Evolutionary conservation across 2,113 vertebrate species (phyloP).

Genomic region (Ptilorrhoa leucosticta): DNA sequence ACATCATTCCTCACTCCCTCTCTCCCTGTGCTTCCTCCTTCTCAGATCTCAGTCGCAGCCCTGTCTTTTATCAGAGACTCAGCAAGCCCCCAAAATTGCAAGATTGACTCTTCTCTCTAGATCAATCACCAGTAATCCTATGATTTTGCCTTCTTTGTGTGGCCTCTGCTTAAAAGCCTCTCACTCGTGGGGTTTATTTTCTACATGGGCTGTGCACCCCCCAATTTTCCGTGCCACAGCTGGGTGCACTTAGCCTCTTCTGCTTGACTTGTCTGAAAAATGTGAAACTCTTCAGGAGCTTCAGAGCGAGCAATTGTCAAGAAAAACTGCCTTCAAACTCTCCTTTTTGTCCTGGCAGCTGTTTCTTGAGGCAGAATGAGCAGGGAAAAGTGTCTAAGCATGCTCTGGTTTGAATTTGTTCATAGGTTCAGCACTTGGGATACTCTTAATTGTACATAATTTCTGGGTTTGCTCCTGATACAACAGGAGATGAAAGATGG

Average conservation of each 20-base stretch:
- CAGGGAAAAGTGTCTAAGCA: neutral
- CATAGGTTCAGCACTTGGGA: neutral
- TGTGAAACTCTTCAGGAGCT: slow-evolving; percentile 9
- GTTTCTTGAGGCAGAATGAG: neutral
- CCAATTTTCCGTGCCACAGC: slow-evolving; percentile 4
- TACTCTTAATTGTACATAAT: neutral
- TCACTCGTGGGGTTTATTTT: neutral
- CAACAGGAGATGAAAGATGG: neutral
- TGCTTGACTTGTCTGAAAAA: slow-evolving; percentile 18
- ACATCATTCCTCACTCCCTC: neutral
- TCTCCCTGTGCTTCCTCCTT: neutral
- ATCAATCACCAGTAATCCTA: neutral
- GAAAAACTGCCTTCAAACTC: neutral
- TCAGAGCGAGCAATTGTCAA: neutral
- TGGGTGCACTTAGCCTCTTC: slow-evolving; percentile 29
- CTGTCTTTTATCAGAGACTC: slow-evolving; percentile 16
- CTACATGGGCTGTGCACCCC: neutral
- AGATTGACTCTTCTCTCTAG: neutral
- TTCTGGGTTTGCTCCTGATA: neutral
- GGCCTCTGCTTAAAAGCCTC: neutral
- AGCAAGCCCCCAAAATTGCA: slow-evolving; percentile 3
- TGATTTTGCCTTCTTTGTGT: slow-evolving; percentile 5
- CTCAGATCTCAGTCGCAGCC: neutral
- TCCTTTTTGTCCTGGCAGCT: neutral
- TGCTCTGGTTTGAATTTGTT: neutral